Evolutionary conservation across 2,888 invertebrate genomes (phyloP), one percentile per base, ranked within the genome.

Genomic region (Watsonalla cultraria): DNA sequence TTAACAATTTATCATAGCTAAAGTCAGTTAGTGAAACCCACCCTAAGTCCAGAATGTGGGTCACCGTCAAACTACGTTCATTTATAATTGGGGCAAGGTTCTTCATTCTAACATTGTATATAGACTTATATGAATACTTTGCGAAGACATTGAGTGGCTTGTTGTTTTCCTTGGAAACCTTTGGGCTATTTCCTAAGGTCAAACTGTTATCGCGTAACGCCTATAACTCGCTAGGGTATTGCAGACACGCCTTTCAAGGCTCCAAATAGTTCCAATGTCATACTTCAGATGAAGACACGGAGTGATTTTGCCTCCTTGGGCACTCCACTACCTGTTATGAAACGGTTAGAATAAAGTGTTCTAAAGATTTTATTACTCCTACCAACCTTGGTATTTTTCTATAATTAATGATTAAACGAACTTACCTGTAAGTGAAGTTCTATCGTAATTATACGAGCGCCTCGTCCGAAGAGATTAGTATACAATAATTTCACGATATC

Each of bases 31-130:
- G 24, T 24, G 24, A 24, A 24, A 24, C 24, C 24, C 24, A 24
- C 24, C 24, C 42, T 37, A 48, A 48, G 48, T 53, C 47, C 50
- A 35, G 52, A 52, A 61, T 59, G 51, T 61, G 51, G 61, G 61
- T 59, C 57, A 61, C 48, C 46, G 47, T 39, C 47, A 46, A 51
- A 57, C 52, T 54, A 37, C 47, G 50, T 51, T 50, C 46, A 45
- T 14, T 42, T 46, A 55, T 46, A 57, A 59, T 59, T 57, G 51
- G 59, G 54, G 51, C 61, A 59, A 59, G 57, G 57, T 13, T 56
- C 33, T 15, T 15, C 39, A 11, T 24, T 13, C 11, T 8, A 15
- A 45, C 33, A 9, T 11, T 33, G 42, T 34, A 33, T 46, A 46
- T 13, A n/a, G n/a, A 14, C 24, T 11, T 50, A 39, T 9, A 15